Evolutionary conservation across 2,888 invertebrate species (phyloP).

Genomic region (Auanema sp.): DNA sequence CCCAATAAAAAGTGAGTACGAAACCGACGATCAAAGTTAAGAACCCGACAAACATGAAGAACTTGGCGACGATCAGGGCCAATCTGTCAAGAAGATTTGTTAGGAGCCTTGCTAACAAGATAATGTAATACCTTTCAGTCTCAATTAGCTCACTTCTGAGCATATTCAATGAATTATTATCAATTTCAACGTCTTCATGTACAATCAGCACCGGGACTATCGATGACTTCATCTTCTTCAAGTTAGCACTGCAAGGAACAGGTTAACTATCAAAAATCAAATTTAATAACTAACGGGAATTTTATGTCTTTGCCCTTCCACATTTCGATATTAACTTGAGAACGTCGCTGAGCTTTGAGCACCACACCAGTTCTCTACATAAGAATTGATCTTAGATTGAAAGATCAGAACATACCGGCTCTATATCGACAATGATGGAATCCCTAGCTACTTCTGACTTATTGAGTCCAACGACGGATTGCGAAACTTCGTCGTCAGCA

Average conservation of each 20-base stretch:
- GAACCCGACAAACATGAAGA: too few species aligned
- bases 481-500: slow-evolving; percentile 45
- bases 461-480: slow-evolving; percentile 48
- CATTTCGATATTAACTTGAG: slow-evolving; percentile 56
- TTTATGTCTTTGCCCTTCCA: slow-evolving; percentile 59
- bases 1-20: too few species aligned
- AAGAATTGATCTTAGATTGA: neutral
- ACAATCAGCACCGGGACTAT: slow-evolving; percentile 50
- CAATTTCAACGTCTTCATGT: slow-evolving; percentile 51
- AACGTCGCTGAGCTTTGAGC: slow-evolving; percentile 40
- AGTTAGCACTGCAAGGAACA: slow-evolving; percentile 16
- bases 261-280: slow-evolving; percentile 10
- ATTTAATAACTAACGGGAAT: slow-evolving; percentile 49
- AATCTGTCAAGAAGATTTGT: too few species aligned
- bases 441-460: slow-evolving; percentile 47
- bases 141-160: slow-evolving; percentile 16
- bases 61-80: too few species aligned
- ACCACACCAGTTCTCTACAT: slow-evolving; percentile 42
- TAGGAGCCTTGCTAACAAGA: too few species aligned
- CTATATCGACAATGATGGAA: slow-evolving; percentile 57
- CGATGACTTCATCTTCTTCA: slow-evolving; percentile 43
- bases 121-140: slow-evolving; percentile 18
- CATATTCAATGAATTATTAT: slow-evolving; percentile 34
- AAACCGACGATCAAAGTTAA: too few species aligned
- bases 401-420: slow-evolving; percentile 44